Evolutionary conservation across 1,140 invertebrate species (phyloP).

Genomic region (Nephila pilipes): DNA sequence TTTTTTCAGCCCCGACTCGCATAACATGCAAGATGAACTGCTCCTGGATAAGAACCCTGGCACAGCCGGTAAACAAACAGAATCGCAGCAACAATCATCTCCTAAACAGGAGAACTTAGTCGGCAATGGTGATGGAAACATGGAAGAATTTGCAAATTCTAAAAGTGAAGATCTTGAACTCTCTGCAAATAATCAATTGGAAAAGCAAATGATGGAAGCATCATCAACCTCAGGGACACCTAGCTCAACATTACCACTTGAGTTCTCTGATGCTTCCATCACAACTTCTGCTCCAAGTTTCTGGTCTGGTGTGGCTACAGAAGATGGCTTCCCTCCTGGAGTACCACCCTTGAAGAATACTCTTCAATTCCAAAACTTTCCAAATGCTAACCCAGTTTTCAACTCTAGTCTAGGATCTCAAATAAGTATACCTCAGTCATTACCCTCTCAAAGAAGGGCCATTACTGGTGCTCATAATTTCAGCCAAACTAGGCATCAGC

Average conservation of each 20-base stretch:
- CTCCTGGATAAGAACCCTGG: constrained; percentile 72
- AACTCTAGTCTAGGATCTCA: constrained; percentile 82
- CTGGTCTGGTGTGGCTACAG: constrained; percentile 81
- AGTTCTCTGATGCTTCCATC: constrained; percentile 79
- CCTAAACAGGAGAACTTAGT: constrained; percentile 78
- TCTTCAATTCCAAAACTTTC: constrained; percentile 83
- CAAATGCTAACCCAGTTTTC: constrained; percentile 80
- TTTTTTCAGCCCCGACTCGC: constrained; percentile 80
- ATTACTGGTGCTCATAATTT: constrained; percentile 88
- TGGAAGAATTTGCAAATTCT: constrained; percentile 72
- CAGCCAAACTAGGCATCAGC: constrained; percentile 79
- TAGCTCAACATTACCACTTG: constrained; percentile 78
- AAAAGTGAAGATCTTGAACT: constrained; percentile 78
- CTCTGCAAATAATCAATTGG: constrained; percentile 58
- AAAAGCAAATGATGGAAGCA: constrained; percentile 67
- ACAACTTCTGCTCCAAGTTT: constrained; percentile 80
- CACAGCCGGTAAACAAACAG: constrained; percentile 72
- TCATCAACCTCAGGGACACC: constrained; percentile 68
- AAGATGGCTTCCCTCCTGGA: constrained; percentile 82
- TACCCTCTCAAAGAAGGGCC: constrained; percentile 83
- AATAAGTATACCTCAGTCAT: constrained; percentile 84
- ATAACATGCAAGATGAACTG: constrained; percentile 86
- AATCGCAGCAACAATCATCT: constrained; percentile 43
- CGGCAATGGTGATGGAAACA: constrained; percentile 78
- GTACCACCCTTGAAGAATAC: constrained; percentile 82